phyloP scores from a whole-genome alignment of 2,888 invertebrate genomes.

The Synergus japonicus region DNA sequence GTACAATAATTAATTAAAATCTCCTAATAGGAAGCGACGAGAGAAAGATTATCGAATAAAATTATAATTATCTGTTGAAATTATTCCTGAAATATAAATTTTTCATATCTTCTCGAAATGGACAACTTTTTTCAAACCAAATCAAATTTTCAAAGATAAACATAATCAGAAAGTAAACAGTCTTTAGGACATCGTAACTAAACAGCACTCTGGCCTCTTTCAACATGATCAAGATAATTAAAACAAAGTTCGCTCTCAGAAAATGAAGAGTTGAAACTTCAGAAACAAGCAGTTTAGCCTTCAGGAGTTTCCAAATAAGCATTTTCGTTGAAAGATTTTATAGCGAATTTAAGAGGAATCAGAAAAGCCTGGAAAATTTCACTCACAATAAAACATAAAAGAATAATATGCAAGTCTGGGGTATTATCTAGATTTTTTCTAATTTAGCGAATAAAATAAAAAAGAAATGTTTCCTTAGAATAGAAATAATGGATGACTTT shows the following conservation, averaged over 20 bases:
- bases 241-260: conserved; percentile 8
- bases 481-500: background rate
- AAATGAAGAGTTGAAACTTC: conserved; percentile 9
- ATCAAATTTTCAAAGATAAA: background rate
- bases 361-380: background rate
- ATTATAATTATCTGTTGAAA: background rate
- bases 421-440: background rate
- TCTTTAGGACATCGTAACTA: background rate
- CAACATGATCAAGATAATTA: conserved; percentile 17
- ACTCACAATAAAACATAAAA: background rate
- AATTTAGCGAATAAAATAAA: background rate
- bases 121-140: background rate
- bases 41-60: background rate
- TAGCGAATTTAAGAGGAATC: background rate
- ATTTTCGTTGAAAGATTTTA: conserved; percentile 11
- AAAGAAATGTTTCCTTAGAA: background rate
- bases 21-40: background rate
- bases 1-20: background rate
- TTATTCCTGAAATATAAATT: background rate
- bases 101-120: too few relatives aligned
- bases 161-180: background rate
- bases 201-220: background rate
- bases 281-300: conserved; percentile 12
- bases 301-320: background rate
- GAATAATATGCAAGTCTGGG: background rate